Conservation (phyloP, 2,797 vertebrate genomes). For the Macrochelys suwanniensis region DNA sequence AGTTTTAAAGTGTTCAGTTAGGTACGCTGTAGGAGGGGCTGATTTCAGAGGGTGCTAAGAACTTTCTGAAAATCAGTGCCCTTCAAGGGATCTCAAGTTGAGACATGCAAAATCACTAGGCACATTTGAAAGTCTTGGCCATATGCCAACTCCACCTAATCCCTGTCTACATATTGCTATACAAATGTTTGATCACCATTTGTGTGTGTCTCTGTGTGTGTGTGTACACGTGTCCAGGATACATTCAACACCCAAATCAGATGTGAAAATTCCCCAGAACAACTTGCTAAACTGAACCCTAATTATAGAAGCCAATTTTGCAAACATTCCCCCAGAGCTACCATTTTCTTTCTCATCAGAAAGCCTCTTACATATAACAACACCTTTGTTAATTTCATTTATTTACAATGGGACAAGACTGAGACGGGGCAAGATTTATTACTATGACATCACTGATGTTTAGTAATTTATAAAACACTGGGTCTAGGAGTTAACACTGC, state of each 20-base stretch:
- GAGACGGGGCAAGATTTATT: constrained; percentile 77
- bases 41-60: neutral
- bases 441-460: constrained; percentile 79
- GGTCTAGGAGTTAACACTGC: constrained; percentile 76
- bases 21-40: neutral
- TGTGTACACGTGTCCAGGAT: neutral
- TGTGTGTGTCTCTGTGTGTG: neutral
- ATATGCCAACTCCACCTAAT: constrained; percentile 58
- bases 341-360: constrained; percentile 50
- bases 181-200: constrained; percentile 54
- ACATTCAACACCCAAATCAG: constrained; percentile 28
- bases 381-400: constrained; percentile 73
- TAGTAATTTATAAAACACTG: constrained; percentile 82
- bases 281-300: constrained; percentile 56
- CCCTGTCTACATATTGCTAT: constrained; percentile 51
- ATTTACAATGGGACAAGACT: constrained; percentile 78
- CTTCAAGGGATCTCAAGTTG: constrained; percentile 39
- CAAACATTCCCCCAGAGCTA: constrained; percentile 56
- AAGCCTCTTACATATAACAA: constrained; percentile 69
- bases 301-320: constrained; percentile 68
- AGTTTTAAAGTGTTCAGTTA: constrained; percentile 43
- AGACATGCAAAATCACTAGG: constrained; percentile 45
- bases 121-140: constrained; percentile 56
- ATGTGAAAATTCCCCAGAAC: constrained; percentile 50
- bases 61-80: constrained; percentile 28